Conservation (phyloP, 2,888 invertebrate species). For the Dynastes tityus region DNA sequence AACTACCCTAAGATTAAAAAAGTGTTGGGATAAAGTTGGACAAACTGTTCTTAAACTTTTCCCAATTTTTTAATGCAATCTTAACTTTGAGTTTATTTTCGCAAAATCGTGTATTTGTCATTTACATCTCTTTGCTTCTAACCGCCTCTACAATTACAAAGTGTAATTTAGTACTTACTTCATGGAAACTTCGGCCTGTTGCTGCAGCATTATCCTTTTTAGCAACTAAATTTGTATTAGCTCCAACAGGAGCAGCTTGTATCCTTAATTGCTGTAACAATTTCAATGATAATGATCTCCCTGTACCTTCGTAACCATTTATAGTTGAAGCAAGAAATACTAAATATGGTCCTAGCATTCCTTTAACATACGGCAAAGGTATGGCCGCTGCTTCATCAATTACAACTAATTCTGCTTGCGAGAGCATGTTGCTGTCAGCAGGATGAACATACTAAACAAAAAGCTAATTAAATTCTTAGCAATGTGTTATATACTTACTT, state of each 20-base stretch:
- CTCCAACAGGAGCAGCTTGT: conserved; percentile 74
- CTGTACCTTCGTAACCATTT: conserved; percentile 99
- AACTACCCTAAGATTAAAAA: no score
- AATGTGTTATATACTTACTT: conserved; percentile 1
- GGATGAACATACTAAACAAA: conserved; percentile 91
- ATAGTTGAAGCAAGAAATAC: conserved; percentile 97
- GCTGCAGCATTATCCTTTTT: conserved; percentile 68
- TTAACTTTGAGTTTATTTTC: no score
- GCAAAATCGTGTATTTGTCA: no score
- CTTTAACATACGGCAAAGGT: conserved; percentile 92
- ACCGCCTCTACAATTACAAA: background rate
- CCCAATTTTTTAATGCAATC: no score
- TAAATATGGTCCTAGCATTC: conserved; percentile 91
- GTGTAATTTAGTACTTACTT: conserved; percentile 67
- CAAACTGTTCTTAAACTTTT: no score
- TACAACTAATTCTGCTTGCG: conserved; percentile 94
- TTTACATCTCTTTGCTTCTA: background rate
- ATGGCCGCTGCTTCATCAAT: conserved; percentile 99
- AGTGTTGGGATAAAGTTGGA: no score
- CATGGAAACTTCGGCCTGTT: conserved; percentile 73
- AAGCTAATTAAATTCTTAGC: conserved; percentile 51
- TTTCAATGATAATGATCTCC: conserved; percentile 95
- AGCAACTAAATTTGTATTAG: conserved; percentile 71
- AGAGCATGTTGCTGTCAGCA: conserved; percentile 88
- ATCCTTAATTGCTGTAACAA: conserved; percentile 89